Evolutionary conservation across 2,888 invertebrate species (phyloP).

Genomic region (Zootermopsis nevadensis): DNA sequence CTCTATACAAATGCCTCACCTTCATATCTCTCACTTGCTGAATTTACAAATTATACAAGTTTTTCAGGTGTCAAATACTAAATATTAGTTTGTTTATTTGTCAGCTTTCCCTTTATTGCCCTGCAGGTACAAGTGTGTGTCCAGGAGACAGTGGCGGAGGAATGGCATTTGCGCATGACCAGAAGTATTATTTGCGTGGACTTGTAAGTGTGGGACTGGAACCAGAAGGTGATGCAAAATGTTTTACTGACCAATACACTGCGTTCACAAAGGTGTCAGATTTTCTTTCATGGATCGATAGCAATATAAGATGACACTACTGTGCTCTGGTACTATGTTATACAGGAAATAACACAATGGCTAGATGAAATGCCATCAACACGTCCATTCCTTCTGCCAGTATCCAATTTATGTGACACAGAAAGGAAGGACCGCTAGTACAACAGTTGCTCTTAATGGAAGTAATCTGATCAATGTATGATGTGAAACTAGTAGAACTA

Average conservation of each 20-base stretch:
- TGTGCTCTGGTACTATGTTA: background rate
- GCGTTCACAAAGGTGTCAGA: slow-evolving; percentile 49
- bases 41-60: background rate
- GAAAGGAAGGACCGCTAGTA: too few species aligned
- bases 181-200: slow-evolving; percentile 56
- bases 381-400: too few species aligned
- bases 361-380: too few species aligned
- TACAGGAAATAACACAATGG: too few species aligned
- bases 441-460: too few species aligned
- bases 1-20: too few species aligned
- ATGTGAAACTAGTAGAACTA: too few species aligned
- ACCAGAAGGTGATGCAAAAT: slow-evolving; percentile 39
- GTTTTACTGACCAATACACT: slow-evolving; percentile 45
- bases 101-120: background rate
- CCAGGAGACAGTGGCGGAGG: slow-evolving; percentile 57
- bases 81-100: background rate
- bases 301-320: background rate
- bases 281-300: slow-evolving; percentile 35
- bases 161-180: slow-evolving; percentile 53
- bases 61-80: background rate
- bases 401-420: too few species aligned
- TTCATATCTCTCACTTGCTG: too few species aligned
- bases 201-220: slow-evolving; percentile 55
- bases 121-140: slow-evolving; percentile 56
- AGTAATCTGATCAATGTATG: too few species aligned